A percentile compares a stretch with the other conserved stretches of the same genome.
Evolutionary conservation across 2,888 invertebrate species (phyloP).

Genomic region (Cheiracanthium punctorium): DNA sequence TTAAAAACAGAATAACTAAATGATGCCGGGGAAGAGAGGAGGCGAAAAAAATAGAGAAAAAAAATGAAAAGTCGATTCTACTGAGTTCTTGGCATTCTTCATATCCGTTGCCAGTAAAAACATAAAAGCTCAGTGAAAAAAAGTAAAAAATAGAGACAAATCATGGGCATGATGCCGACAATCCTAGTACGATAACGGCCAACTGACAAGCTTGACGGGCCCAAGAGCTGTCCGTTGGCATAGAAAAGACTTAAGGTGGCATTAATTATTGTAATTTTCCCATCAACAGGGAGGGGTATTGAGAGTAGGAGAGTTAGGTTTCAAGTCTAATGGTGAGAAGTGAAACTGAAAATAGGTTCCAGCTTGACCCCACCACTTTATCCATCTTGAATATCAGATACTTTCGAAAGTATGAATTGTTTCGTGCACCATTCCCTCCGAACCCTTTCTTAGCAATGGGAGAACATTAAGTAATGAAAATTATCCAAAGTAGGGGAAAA

Average conservation of each 20-base stretch:
- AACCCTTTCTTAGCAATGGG: no score
- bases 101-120: conserved; percentile 14
- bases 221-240: conserved; percentile 35
- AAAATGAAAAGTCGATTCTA: background rate
- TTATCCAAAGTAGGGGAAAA: no score
- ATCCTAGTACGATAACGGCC: conserved; percentile 4
- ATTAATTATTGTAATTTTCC: conserved; percentile 69
- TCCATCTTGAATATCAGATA: no score
- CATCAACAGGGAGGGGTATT: conserved; percentile 64
- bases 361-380: no score
- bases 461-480: no score
- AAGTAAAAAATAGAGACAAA: conserved; percentile 12
- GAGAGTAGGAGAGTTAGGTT: conserved; percentile 17
- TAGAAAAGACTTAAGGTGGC: conserved; percentile 43
- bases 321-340: conserved; percentile 49
- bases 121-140: conserved; percentile 7
- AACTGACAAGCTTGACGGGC: conserved; percentile 9
- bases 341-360: conserved; percentile 27
- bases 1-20: background rate
- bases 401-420: no score
- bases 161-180: background rate
- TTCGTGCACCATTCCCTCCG: no score
- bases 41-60: background rate
- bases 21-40: background rate
- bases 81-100: background rate